Base-by-base conservation (phyloP, 2,113 vertebrate species). In the Forbesichthys papilliferus region DNA sequence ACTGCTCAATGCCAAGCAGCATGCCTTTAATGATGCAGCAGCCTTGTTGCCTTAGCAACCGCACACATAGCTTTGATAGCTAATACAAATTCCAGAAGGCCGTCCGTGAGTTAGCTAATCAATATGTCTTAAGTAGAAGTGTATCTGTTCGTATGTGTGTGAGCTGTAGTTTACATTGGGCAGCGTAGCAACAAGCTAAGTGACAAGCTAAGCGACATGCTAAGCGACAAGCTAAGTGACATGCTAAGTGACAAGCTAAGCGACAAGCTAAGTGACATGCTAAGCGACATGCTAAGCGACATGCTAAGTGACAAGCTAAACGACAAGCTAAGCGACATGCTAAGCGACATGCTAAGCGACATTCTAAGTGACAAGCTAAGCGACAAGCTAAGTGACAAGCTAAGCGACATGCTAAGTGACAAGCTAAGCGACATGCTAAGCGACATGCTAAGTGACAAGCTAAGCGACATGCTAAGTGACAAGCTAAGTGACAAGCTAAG, bases 11-110 rank as follows among this genome's bases (percentile, higher is more conserved):
- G 61, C 59, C 3, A 1, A 0, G 47, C 8, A 4, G 11, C 49
- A 14, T 13, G 52, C 13, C 11, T 11, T 52, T 5, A 4, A 53
- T 55, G 48, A 36, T 10, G 49, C 5, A 8, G 46, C 2, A 36
- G 52, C 46, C n/a, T 3, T 61, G 70, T 81, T 56, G 52, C 79
- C 74, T 20, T 51, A 34, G 59, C 33, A 68, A 74, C 63, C 53
- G 54, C 66, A 74, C 6, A 51, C 53, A 73, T 5, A 51, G 66
- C n/a, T 54, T 68, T 42, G 4, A 42, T 42, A 42, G 36, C 36
- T 42, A 42, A 42, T 27, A 27, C 27, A 27, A 27, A 0, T 42
- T 8, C 36, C 46, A 9, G 1, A 10, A 5, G 13, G 16, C 55
- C 60, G 20, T 48, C 20, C 18, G 36, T 10, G 60, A 72, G 9